Base-by-base conservation (phyloP, 2,113 vertebrate genomes). In the Lepisosteus osseus region DNA sequence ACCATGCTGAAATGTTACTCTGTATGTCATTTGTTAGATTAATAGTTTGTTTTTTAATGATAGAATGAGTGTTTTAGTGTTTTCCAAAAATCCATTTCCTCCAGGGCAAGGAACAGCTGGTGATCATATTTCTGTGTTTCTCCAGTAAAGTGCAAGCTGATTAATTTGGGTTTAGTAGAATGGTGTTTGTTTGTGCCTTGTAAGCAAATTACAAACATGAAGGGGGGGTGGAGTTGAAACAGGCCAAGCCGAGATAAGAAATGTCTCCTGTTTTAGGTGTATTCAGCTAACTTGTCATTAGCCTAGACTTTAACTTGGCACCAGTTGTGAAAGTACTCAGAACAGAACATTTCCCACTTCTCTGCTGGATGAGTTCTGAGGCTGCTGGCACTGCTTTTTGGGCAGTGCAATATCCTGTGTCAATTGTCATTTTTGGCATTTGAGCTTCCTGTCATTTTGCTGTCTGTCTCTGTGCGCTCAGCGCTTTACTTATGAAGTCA, bases 381-480 rank as follows among this genome's bases (percentile, higher is more conserved):
- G 69, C 0, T 15, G 71, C 69, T 76, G 78, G 76, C 83, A 82
- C 13, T 61, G 54, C 69, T 76, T 81, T 69, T 68, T 69, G 75
- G 75, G 80, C 69, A 79, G 77, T 67, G 73, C 64, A 29, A 69
- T 70, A 85, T 83, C 85, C 75, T 59, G 3, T 61, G 29, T 65
- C 47, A 13, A 66, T 75, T 77, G 79, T 84, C 82, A 67, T 72
- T 74, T 69, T 80, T 70, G 79, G 68, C 79, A 79, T 86, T 61
- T 7, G 17, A 54, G 43, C 40, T 55, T 68, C 43, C 55, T 74
- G 65, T 69, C 63, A 64, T 65, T 42, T 79, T 73, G 67, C 70
- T 74, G 70, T 65, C 45, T 80, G 78, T 74, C 75, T 66, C 73
- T 61, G 72, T 81, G 51, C 77, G 77, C 78, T 43, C 4, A 59